Conservation (phyloP, 2,888 invertebrate species). For the Barypeithes pellucidus region DNA sequence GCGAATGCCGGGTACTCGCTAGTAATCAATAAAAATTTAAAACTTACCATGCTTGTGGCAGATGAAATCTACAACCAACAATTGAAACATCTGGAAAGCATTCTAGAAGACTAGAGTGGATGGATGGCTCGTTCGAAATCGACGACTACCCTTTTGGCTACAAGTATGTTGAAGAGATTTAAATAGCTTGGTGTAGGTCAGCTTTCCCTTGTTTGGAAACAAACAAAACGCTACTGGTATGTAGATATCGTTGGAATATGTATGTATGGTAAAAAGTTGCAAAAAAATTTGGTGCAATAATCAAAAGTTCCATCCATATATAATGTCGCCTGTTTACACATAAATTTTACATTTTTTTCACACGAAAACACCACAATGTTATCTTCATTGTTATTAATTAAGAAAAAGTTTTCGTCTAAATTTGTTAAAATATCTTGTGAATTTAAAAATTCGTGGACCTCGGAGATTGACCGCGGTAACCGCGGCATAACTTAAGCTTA, state of each 20-base stretch:
- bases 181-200: not conserved
- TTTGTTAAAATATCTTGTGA: not conserved
- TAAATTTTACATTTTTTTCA: slow-evolving; percentile 1
- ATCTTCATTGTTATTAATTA: not conserved
- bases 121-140: not conserved
- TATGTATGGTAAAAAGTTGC: not conserved
- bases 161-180: not conserved
- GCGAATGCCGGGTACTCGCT: too few relatives aligned
- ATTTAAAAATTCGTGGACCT: not conserved
- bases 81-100: not conserved
- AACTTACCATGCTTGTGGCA: not conserved
- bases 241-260: not conserved
- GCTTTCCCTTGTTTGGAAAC: not conserved
- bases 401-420: not conserved
- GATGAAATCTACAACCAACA: not conserved
- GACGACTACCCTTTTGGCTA: not conserved
- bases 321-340: not conserved
- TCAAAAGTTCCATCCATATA: not conserved
- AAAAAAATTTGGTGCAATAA: slow-evolving; percentile 1
- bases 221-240: slow-evolving; percentile 4
- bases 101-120: not conserved
- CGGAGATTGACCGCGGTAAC: slow-evolving; percentile 1
- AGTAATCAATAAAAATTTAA: not conserved
- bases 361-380: not conserved
- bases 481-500: not conserved